Evolutionary conservation across 2,797 vertebrate genomes (phyloP).

Genomic region (Sciurus carolinensis): DNA sequence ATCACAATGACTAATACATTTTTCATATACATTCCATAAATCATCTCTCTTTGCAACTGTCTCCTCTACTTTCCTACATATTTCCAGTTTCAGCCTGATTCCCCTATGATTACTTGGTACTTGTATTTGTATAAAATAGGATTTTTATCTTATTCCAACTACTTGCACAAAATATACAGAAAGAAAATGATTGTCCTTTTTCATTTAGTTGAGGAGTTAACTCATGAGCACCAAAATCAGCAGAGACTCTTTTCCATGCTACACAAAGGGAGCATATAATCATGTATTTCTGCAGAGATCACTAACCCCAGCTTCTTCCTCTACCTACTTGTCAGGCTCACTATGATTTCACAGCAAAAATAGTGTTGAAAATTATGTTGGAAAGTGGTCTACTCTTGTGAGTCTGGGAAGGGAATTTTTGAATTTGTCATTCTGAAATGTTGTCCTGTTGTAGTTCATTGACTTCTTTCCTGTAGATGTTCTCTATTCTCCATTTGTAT

Average conservation of each 20-base stretch:
- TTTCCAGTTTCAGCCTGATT: not conserved
- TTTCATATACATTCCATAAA: not conserved
- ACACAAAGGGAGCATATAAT: rapidly evolving
- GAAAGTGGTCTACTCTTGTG: not conserved
- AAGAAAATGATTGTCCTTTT: not conserved
- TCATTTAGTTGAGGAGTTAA: not conserved
- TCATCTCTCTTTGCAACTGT: not conserved
- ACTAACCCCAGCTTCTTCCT: rapidly evolving
- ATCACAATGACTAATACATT: not conserved
- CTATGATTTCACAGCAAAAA: rapidly evolving
- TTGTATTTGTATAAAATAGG: not conserved
- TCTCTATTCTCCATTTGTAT: not conserved
- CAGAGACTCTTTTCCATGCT: not conserved
- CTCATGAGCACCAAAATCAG: not conserved
- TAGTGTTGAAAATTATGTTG: not conserved
- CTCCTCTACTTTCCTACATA: not conserved
- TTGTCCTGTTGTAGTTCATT: not conserved
- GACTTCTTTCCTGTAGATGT: not conserved
- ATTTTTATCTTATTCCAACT: not conserved
- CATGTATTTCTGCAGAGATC: not conserved
- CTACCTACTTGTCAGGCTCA: not conserved
- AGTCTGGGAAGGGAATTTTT: not conserved
- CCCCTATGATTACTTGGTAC: not conserved
- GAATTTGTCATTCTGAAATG: not conserved
- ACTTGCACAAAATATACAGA: not conserved